Conservation (phyloP, 2,113 vertebrate species). For the Platanista minor region DNA sequence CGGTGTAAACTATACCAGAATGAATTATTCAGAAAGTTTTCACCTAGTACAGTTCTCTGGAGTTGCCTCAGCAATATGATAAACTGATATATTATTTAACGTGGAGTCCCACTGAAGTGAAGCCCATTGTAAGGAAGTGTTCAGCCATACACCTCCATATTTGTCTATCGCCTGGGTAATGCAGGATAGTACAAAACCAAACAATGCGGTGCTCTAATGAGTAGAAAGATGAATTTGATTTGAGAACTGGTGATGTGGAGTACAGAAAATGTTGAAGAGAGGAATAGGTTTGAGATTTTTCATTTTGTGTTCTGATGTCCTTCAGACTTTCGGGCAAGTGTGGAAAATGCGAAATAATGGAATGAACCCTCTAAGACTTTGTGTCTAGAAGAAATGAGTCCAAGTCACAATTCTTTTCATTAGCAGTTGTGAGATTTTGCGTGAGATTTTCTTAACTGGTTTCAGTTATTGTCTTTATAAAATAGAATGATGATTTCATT, state of each 20-base stretch:
- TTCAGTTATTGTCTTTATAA: background rate
- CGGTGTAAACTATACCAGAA: background rate
- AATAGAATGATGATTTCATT: background rate
- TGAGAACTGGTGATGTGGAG: background rate
- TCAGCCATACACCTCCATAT: background rate
- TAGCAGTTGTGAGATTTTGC: background rate
- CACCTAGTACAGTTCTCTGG: background rate
- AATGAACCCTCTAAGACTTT: background rate
- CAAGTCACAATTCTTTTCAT: background rate
- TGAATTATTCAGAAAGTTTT: background rate
- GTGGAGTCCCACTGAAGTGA: background rate
- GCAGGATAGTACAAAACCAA: background rate
- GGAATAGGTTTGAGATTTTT: background rate
- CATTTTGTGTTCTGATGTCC: background rate
- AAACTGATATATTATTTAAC: slow-evolving; percentile 15
- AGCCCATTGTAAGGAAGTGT: background rate
- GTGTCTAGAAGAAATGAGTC: background rate
- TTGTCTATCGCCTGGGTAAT: background rate
- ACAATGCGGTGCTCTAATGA: background rate
- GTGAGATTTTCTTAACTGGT: background rate
- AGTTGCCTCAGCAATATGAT: background rate
- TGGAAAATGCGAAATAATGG: background rate
- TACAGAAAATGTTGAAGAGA: background rate
- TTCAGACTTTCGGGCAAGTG: background rate
- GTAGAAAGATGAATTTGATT: background rate